Base-by-base conservation (phyloP, 2,113 vertebrate genomes). In the Bothrops jararaca region DNA sequence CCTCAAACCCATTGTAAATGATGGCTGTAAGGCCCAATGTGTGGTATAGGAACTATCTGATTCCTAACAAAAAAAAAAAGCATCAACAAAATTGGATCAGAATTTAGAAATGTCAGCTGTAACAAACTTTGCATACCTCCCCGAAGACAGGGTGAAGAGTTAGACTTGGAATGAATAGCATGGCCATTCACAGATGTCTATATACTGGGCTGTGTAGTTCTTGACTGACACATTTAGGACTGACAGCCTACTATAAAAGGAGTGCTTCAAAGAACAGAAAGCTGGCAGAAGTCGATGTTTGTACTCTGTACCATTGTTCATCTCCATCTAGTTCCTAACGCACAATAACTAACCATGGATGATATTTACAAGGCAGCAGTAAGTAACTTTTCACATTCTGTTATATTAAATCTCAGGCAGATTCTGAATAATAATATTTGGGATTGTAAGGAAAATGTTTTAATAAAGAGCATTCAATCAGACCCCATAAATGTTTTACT, bases 361-460 rank as follows among this genome's bases (percentile, higher is more conserved):
- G 98, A 98, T 95, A 98, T 98, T 93, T 98, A 98, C 87, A 98
- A 98, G 93, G 98, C 98, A 93, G 98, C 98, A 95, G 98, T 98
- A 95, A 98, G 98, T 97, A 60, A 45, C 92, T 3, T 89, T 91
- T 88, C 42, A 90, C 12, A 26, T 9, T 34, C 45, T 8, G 23
- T 88, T 7, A 4, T 52, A 90, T 34, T 80, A 85, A 39, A 53
- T 42, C n/a, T 56, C 20, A 24, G 80, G 4, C 1, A 64, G 57
- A 13, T 23, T 54, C 86, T 92, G n/a, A 86, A 22, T 26, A 89
- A 52, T 13, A 80, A 86, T 60, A n/a, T 23, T 15, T 53, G 64
- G n/a, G 39, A 34, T 85, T 60, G 22, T 48, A 69, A 34, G 11
- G 5, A 4, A 13, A 3, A 86, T 91, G 22, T 34, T 74, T 34